Percentiles rank a stretch among this genome's conserved stretches.
Conservation (phyloP, 2,888 invertebrate species). For the Phortica magna region DNA sequence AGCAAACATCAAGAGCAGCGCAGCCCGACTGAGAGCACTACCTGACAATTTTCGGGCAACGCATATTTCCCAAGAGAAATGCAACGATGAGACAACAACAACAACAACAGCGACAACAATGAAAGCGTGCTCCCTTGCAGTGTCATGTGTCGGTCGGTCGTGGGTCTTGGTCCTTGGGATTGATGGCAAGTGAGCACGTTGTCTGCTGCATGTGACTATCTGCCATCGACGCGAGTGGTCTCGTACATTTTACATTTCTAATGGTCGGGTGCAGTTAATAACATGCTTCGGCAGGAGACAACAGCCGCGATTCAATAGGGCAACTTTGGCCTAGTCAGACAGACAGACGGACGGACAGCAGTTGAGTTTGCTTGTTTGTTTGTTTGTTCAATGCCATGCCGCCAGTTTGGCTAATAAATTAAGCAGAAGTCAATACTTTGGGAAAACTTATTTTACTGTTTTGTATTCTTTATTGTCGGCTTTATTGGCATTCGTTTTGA, state of each 20-base stretch:
- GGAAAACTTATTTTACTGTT: slow-evolving; percentile 9
- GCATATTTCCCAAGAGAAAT: slow-evolving; percentile 23
- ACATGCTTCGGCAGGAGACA: slow-evolving; percentile 54
- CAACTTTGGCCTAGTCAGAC: slow-evolving; percentile 13
- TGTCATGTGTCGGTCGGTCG: not conserved
- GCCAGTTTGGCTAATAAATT: slow-evolving; percentile 53
- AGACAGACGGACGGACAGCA: too few species aligned
- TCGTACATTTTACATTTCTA: slow-evolving; percentile 73
- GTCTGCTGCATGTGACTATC: not conserved
- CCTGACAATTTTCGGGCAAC: not conserved
- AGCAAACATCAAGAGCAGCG: slow-evolving; percentile 15
- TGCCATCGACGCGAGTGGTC: slow-evolving; percentile 55
- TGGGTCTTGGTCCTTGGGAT: not conserved
- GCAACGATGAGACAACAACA: not conserved
- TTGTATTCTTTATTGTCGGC: slow-evolving; percentile 11
- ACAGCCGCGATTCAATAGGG: slow-evolving; percentile 26
- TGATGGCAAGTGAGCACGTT: not conserved
- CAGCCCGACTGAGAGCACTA: not conserved
- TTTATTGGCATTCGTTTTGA: not conserved
- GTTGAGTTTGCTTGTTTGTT: slow-evolving; percentile 26
- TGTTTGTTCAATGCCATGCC: slow-evolving; percentile 44
- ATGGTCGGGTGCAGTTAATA: slow-evolving; percentile 73
- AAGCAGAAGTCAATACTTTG: slow-evolving; percentile 14
- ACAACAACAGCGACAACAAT: not conserved
- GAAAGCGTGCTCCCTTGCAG: not conserved